Evolutionary conservation across 2,888 invertebrate genomes (phyloP).

Genomic region (Amphipyra tragopoginis): DNA sequence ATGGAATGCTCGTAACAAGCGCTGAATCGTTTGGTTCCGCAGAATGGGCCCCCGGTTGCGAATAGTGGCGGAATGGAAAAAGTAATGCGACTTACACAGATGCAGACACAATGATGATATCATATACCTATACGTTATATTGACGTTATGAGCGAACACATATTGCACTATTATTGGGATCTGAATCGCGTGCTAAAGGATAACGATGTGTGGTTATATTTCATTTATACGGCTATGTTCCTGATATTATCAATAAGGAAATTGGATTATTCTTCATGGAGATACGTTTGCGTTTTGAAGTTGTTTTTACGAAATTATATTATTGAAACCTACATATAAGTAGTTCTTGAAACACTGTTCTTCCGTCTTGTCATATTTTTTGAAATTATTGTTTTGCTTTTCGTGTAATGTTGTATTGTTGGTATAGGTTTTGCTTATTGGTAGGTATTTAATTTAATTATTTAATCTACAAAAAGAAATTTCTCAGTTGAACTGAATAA

Average conservation of each 20-base stretch:
- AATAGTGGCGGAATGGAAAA: constrained; percentile 42
- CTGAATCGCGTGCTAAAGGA: constrained; percentile 26
- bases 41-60: constrained; percentile 44
- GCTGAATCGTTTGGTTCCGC: constrained; percentile 35
- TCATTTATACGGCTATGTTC: constrained; percentile 20
- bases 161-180: constrained; percentile 38
- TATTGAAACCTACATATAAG: no score
- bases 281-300: background rate
- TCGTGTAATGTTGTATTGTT: background rate
- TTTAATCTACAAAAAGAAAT: constrained; percentile 17
- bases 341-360: no score
- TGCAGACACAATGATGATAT: constrained; percentile 43
- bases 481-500: constrained; percentile 13
- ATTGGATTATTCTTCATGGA: constrained; percentile 18
- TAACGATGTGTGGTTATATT: constrained; percentile 39
- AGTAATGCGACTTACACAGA: constrained; percentile 34
- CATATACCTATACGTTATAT: constrained; percentile 21
- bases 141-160: constrained; percentile 39
- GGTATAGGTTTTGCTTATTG: background rate
- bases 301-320: background rate
- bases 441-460: constrained; percentile 5
- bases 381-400: no score
- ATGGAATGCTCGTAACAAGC: constrained; percentile 45
- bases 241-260: constrained; percentile 25
- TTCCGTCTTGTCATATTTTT: no score